Evolutionary conservation across 23 tunicate genomes (phyloP).

Genomic region (Styela plicata): DNA sequence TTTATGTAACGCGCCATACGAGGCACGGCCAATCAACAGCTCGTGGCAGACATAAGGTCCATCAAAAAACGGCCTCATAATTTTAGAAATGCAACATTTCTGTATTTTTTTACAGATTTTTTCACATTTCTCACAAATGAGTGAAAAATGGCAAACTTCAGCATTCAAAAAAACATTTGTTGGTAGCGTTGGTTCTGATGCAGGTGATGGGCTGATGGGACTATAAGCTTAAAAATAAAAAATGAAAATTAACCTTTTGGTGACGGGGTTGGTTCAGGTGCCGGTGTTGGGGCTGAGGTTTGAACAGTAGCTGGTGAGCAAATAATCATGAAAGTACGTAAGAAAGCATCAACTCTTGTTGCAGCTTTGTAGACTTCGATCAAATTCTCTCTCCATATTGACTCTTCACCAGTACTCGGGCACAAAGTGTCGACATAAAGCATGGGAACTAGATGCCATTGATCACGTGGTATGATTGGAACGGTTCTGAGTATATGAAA

Average conservation of each 20-base stretch:
- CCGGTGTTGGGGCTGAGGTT: neutral
- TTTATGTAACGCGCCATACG: no score
- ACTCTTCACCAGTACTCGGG: neutral
- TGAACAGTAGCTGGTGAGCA: neutral
- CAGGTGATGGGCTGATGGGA: no score
- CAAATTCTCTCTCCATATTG: neutral
- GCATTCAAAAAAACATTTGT: no score
- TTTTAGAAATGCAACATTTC: no score
- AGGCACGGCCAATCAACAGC: no score
- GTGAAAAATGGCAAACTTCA: no score
- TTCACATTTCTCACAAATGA: no score
- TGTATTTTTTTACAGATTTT: no score
- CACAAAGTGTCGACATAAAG: neutral
- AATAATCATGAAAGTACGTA: neutral
- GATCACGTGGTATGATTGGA: neutral
- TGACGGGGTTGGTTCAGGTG: neutral
- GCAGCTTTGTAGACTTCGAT: neutral
- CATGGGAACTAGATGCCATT: neutral
- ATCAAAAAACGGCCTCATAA: no score
- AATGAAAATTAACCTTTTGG: neutral
- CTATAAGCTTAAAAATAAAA: no score
- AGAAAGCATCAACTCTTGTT: neutral
- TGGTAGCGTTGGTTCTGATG: no score
- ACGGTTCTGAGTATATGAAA: neutral
- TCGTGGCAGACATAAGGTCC: no score